A percentile compares a stretch with the other conserved stretches of the same genome.
These are phyloP conservation scores for Drosophila dunni DNA, from an alignment of 1,140 invertebrate genomes.

Conservation along the genomic window DNA sequence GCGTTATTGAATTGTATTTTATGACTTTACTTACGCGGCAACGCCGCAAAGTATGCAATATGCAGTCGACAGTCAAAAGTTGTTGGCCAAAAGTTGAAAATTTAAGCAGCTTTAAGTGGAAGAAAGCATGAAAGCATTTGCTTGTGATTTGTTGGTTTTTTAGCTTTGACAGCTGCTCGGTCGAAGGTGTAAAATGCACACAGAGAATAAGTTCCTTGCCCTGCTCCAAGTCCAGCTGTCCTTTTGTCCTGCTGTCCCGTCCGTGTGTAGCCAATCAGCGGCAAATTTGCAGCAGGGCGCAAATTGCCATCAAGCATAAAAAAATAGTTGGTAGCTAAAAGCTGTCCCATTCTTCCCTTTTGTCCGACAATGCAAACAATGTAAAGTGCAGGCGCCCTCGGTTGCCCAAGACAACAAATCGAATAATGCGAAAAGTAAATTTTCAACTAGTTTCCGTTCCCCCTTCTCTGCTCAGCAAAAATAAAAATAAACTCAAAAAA, in stretches of 20 bases:
- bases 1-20: slow-evolving; percentile 83
- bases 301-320: slow-evolving; percentile 82
- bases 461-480: slow-evolving; percentile 10
- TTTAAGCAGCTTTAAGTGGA: slow-evolving; percentile 70
- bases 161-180: slow-evolving; percentile 73
- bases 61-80: slow-evolving; percentile 15
- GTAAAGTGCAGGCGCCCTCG: slow-evolving; percentile 70
- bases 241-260: background rate
- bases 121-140: slow-evolving; percentile 5
- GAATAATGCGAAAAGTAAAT: slow-evolving; percentile 83
- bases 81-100: slow-evolving; percentile 21
- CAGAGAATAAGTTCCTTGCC: slow-evolving; percentile 18
- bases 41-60: slow-evolving; percentile 66
- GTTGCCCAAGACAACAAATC: slow-evolving; percentile 80
- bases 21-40: slow-evolving; percentile 69
- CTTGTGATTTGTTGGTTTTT: slow-evolving; percentile 30
- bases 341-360: slow-evolving; percentile 23
- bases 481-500: slow-evolving; percentile 37
- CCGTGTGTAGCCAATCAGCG: slow-evolving; percentile 75
- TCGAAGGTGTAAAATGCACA: slow-evolving; percentile 30
- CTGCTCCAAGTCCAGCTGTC: slow-evolving; percentile 12
- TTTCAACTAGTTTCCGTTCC: slow-evolving; percentile 66
- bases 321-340: slow-evolving; percentile 74
- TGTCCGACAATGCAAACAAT: slow-evolving; percentile 70
- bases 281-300: slow-evolving; percentile 78